Evolutionary conservation across 2,113 vertebrate genomes (phyloP), one percentile per base, ranked within the genome.

Genomic region (Pionites leucogaster): DNA sequence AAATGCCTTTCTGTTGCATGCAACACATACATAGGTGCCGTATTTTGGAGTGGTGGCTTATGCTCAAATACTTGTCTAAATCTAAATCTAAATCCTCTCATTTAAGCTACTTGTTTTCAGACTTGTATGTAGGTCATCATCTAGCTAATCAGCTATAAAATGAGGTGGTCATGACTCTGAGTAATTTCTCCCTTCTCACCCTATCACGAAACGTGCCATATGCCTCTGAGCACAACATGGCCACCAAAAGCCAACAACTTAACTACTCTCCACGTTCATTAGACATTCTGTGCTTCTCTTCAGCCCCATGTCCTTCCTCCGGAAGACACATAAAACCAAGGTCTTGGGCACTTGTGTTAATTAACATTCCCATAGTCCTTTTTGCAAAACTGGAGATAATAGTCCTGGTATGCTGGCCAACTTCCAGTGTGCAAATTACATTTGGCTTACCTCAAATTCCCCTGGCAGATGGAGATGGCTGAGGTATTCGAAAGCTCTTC

Each of bases 281-380:
- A 96, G 49, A 35, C 65, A 96, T 96, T 97, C 96, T 72, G 6
- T 0, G 1, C 74, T 46, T 93, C 86, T 90, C 93, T 94, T 67
- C 77, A 96, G 67, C 83, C 53, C 59, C 0, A 23, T 80, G 95
- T 91, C 96, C 96, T 96, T 97, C 86, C 92, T 97, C 71, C 81
- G 74, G 78, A 95, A 96, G 92, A 94, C 91, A 91, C 88, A 96
- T 94, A 96, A 96, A 97, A 93, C 72, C 93, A 96, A 97, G 96
- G 95, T 96, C 95, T 97, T 91, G 67, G 74, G 77, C 78, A 85
- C 59, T 89, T 70, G 81, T 74, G 83, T 92, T 96, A 96, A 97
- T 97, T 97, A 97, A 91, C 86, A 92, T 92, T 96, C 93, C 78
- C 59, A 28, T 62, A 95, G 86, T 91, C 70, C 88, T 89, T 96